phyloP scores from a whole-genome alignment of 2,797 vertebrate genomes.

The Hipposideros larvatus region DNA sequence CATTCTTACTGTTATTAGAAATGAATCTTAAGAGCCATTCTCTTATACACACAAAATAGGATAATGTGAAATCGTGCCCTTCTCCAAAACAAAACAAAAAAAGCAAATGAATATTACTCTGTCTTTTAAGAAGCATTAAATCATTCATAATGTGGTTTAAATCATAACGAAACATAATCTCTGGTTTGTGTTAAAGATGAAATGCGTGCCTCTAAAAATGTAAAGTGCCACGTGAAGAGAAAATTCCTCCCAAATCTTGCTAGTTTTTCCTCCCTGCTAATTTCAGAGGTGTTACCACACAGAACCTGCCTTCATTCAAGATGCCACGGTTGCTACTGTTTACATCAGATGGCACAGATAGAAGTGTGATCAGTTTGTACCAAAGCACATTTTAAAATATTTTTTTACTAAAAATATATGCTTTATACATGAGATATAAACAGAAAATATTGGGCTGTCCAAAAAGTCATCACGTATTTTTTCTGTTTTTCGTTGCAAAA shows the following conservation, averaged over 20 bases:
- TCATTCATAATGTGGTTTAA: not conserved
- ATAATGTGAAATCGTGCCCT: not conserved
- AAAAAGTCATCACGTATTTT: too few relatives aligned
- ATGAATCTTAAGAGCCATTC: not conserved
- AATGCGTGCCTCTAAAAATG: not conserved
- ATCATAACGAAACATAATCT: not conserved
- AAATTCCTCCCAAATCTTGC: not conserved
- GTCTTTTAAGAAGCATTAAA: not conserved
- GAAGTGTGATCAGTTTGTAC: not conserved
- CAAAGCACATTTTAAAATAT: conserved; percentile 60
- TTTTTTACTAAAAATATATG: conserved; percentile 55
- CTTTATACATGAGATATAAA: conserved; percentile 40
- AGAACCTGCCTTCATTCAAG: conserved; percentile 53
- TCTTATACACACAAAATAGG: not conserved
- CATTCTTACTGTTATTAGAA: not conserved
- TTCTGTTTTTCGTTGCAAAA: too few relatives aligned
- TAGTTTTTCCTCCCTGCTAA: not conserved
- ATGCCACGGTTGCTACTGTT: not conserved
- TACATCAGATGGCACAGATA: conserved; percentile 5
- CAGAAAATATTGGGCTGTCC: conserved; percentile 10
- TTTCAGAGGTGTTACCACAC: conserved; percentile 30
- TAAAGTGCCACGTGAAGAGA: not conserved
- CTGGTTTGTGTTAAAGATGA: not conserved
- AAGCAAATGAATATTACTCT: not conserved
- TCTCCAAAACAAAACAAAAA: not conserved